Evolutionary conservation across 2,797 vertebrate species (phyloP).

Genomic region (Pyrocephalus nanus): DNA sequence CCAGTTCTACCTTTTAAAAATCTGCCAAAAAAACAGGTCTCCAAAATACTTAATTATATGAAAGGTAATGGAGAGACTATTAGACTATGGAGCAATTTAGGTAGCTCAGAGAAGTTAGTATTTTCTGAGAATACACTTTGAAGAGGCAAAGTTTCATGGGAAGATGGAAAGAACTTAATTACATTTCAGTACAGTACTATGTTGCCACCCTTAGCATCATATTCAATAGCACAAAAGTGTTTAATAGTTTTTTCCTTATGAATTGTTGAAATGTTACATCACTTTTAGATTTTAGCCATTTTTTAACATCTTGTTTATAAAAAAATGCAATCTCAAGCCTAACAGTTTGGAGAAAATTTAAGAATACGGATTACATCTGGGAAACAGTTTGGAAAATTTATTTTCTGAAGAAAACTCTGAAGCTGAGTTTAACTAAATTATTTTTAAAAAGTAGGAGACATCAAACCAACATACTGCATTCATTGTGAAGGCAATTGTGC

Average conservation of each 20-base stretch:
- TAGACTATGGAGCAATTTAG: neutral
- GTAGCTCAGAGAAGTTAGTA: neutral
- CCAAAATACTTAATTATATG: neutral
- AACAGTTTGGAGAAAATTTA: neutral
- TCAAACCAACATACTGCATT: neutral
- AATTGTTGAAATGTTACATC: neutral
- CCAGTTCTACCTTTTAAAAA: neutral
- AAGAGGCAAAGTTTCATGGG: neutral
- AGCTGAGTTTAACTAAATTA: neutral
- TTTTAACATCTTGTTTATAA: neutral
- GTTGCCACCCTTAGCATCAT: neutral
- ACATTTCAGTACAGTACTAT: neutral
- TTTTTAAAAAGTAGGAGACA: neutral
- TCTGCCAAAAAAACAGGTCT: neutral
- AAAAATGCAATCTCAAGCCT: neutral
- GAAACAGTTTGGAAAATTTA: neutral
- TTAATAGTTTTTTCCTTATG: neutral
- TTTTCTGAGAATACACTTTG: conserved; percentile 1
- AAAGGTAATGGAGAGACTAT: neutral
- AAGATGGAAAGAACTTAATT: conserved; percentile 48
- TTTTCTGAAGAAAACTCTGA: neutral
- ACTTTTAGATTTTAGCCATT: neutral
- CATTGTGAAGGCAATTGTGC: neutral
- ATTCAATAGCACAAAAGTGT: neutral
- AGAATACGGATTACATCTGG: neutral